Base-by-base conservation (phyloP, 1,140 invertebrate genomes). In the Sitobion miscanthi region DNA sequence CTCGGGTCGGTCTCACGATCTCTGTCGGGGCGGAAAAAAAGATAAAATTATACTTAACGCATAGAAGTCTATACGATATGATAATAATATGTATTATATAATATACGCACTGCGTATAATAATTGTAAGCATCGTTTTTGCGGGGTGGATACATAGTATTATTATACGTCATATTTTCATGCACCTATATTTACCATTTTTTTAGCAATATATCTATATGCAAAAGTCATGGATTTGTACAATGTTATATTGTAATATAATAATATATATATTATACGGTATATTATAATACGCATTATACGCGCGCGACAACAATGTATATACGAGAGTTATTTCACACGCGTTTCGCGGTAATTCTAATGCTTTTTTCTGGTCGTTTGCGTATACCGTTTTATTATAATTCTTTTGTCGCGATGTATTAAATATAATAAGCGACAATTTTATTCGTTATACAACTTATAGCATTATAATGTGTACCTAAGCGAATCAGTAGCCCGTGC, bases 291-390 rank as follows among this genome's bases (percentile, higher is more conserved):
- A n/a, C 4, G 62, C 62, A 20, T 77, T 77, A 77, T n/a, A 69
- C n/a, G n/a, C 62, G 30, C 62, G 30, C 83, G 42, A 49, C 82
- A 42, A 83, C 82, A 83, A 83, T 86, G 83, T 45, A 83, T 47
- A 30, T 47, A 45, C 11, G 25, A 86, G 85, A 86, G 42, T 86
- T 47, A 47, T 86, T 86, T 86, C 85, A 86, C 85, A 86, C 85
- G 30, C 5, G 45, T 86, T 86, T 86, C 85, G 85, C 45, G 85
- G 38, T 86, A 47, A 47, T 47, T 86, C 42, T 3, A 47, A 47
- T 42, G 85, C 25, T 45, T 47, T 86, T 86, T 86, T 86, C 85
- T 86, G 85, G 85, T 86, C 85, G 85, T 86, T n/a, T 47, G 85
- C 14, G 38, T 83, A 21, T 42, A 9, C 20, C 38, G 6, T 83